Conservation (phyloP, 2,113 vertebrate species). For the Suncus etruscus region DNA sequence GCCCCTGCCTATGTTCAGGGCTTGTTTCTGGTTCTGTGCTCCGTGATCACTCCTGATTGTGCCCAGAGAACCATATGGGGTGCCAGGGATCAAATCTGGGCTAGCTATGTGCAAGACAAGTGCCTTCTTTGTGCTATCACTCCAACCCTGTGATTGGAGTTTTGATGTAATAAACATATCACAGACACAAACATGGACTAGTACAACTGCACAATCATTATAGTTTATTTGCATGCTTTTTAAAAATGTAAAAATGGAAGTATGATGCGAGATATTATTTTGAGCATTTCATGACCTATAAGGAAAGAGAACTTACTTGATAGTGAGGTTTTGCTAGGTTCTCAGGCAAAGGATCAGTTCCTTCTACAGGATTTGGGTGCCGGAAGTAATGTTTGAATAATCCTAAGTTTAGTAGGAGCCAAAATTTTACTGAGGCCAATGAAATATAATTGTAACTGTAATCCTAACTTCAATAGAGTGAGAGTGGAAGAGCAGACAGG, state of each 20-base stretch:
- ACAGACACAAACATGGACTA: not conserved
- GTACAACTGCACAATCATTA: not conserved
- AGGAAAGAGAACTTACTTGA: slow-evolving; percentile 53
- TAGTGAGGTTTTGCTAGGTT: not conserved
- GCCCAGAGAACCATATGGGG: too few relatives aligned
- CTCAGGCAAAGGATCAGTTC: too few relatives aligned
- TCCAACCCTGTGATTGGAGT: too few relatives aligned
- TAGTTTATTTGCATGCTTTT: not conserved
- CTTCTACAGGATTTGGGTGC: not conserved
- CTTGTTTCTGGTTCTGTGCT: too few relatives aligned
- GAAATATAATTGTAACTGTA: slow-evolving; percentile 3
- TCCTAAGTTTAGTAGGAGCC: not conserved
- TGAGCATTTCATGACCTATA: slow-evolving; percentile 28
- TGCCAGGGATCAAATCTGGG: too few relatives aligned
- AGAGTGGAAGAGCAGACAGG: too few relatives aligned
- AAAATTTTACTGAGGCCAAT: slow-evolving; percentile 27
- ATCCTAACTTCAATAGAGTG: too few relatives aligned
- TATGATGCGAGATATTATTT: slow-evolving; percentile 26
- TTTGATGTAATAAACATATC: not conserved
- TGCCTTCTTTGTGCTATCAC: too few relatives aligned
- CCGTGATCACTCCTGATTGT: too few relatives aligned
- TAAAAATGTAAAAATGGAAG: slow-evolving; percentile 35
- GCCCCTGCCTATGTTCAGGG: too few relatives aligned
- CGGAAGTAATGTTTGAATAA: slow-evolving; percentile 46
- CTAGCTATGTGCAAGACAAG: too few relatives aligned